phyloP scores from a whole-genome alignment of 2,113 vertebrate species.

The Percopsis transmontana region DNA sequence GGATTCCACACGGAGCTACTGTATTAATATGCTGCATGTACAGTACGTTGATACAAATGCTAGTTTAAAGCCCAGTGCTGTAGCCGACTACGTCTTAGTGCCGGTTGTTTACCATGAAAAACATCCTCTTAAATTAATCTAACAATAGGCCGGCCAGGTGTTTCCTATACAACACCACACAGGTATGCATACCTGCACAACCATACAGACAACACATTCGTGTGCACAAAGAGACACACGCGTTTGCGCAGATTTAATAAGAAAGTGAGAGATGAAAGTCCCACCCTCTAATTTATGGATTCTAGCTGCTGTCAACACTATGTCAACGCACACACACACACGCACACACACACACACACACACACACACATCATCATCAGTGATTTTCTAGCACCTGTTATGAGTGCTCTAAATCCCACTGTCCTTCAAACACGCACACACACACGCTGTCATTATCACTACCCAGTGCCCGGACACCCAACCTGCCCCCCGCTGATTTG shows the following conservation, averaged over 20 bases:
- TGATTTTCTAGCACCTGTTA: background rate
- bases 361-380: background rate
- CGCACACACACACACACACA: slow-evolving; percentile 17
- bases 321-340: background rate
- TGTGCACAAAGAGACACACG: no score
- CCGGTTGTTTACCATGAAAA: no score
- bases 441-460: slow-evolving; percentile 15
- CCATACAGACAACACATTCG: no score
- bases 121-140: background rate
- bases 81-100: background rate
- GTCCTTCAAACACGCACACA: slow-evolving; percentile 8
- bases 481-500: slow-evolving; percentile 46
- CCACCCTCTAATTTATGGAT: slow-evolving; percentile 38
- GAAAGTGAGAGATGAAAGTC: background rate
- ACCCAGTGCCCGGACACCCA: slow-evolving; percentile 30
- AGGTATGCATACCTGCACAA: no score
- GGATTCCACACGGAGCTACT: no score
- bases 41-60: no score
- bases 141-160: slow-evolving; percentile 18
- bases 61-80: background rate
- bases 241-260: no score
- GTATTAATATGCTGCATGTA: no score
- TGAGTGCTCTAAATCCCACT: background rate
- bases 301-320: background rate
- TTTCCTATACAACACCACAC: background rate